A percentile compares a stretch with the other conserved stretches of the same genome.
These are phyloP conservation scores for Agapornis roseicollis DNA, from an alignment of 2,113 vertebrate genomes.

Conservation along the genomic window DNA sequence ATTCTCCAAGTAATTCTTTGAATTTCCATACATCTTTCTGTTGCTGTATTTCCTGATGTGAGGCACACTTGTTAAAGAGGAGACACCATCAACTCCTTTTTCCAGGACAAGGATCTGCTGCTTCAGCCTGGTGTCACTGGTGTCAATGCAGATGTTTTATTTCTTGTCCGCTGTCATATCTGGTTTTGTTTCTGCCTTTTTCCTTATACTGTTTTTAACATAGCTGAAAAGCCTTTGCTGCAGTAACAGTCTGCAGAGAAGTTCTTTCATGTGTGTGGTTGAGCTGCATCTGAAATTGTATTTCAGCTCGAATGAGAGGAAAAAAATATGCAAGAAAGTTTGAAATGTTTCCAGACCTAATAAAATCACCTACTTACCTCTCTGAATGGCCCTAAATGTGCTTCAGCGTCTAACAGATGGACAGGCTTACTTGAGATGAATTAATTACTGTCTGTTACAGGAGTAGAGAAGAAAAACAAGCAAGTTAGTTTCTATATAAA, in stretches of 20 bases:
- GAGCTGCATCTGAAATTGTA: neutral
- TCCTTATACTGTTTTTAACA: neutral
- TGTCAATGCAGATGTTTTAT: neutral
- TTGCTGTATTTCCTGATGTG: neutral
- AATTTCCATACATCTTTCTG: neutral
- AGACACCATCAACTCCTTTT: neutral
- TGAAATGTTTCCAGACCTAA: slow-evolving; percentile 35
- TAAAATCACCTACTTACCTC: slow-evolving; percentile 51
- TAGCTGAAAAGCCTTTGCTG: neutral
- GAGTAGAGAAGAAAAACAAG: slow-evolving; percentile 33
- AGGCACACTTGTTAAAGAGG: neutral
- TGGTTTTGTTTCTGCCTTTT: neutral
- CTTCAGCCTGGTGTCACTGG: neutral
- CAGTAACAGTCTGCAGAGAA: neutral
- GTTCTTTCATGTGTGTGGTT: neutral
- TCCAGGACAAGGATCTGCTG: neutral
- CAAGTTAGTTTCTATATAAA: slow-evolving; percentile 25
- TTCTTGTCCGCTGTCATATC: neutral
- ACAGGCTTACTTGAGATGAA: slow-evolving; percentile 40
- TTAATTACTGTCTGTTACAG: slow-evolving; percentile 58
- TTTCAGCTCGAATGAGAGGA: neutral
- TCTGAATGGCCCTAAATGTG: slow-evolving; percentile 17
- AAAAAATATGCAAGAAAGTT: neutral
- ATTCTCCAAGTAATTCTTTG: neutral
- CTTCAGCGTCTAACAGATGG: slow-evolving; percentile 50